A percentile compares a stretch with the other conserved stretches of the same genome.
phyloP scores from a whole-genome alignment of 2,888 invertebrate genomes.

The Mesochorus sp. region DNA sequence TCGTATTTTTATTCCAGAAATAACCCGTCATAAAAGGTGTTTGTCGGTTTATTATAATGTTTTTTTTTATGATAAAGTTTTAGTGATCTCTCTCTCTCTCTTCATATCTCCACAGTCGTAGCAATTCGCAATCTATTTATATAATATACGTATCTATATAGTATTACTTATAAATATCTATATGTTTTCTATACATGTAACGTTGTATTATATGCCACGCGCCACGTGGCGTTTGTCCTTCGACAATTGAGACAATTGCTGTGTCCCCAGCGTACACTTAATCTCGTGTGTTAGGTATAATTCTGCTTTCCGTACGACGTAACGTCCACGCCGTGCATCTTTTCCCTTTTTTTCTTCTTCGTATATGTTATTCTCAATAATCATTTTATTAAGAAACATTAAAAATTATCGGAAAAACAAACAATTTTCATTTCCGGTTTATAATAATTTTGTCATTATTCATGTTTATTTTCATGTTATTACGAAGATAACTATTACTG shows the following conservation, averaged over 20 bases:
- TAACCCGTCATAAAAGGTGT: conserved; percentile 41
- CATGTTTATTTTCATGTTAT: too few relatives aligned
- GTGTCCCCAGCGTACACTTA: conserved; percentile 63
- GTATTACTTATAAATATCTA: conserved; percentile 22
- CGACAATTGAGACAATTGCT: conserved; percentile 67
- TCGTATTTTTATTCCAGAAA: conserved; percentile 16
- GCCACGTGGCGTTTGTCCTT: conserved; percentile 66
- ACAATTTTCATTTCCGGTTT: too few relatives aligned
- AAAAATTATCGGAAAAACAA: background rate
- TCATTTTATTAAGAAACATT: conserved; percentile 2
- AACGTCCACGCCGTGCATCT: conserved; percentile 39
- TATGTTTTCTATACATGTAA: conserved; percentile 34
- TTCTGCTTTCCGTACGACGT: conserved; percentile 56
- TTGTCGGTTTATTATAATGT: conserved; percentile 39
- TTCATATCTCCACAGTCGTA: too few relatives aligned
- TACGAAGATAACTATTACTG: too few relatives aligned
- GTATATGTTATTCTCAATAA: too few relatives aligned
- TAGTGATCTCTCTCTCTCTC: conserved; percentile 30
- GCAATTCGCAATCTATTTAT: conserved; percentile 29
- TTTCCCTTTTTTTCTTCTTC: background rate
- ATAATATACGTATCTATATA: conserved; percentile 10
- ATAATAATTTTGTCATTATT: too few relatives aligned
- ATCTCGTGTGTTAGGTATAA: conserved; percentile 63
- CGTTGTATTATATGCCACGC: conserved; percentile 43
- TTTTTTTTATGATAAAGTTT: conserved; percentile 46